These are phyloP conservation scores for Muschampia plurimacula DNA, from an alignment of 2,888 invertebrate genomes.

Conservation along the genomic window DNA sequence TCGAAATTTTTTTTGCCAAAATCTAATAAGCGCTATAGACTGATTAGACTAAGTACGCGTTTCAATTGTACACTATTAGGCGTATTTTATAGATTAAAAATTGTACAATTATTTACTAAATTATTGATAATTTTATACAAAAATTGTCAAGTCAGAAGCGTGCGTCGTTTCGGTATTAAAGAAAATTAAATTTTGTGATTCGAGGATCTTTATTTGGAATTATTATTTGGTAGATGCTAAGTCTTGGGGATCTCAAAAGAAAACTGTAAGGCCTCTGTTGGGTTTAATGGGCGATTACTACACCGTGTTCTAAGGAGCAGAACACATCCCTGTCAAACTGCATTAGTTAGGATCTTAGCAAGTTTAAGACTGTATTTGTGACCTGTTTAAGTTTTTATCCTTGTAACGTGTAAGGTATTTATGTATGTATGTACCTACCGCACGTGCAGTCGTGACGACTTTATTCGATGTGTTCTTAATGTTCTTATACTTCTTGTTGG, in stretches of 20 bases:
- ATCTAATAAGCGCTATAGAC: conserved; percentile 85
- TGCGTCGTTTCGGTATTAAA: conserved; percentile 66
- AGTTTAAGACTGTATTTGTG: conserved; percentile 86
- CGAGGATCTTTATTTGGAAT: conserved; percentile 69
- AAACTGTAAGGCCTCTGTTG: conserved; percentile 56
- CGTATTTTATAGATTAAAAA: conserved; percentile 80
- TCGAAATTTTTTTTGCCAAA: conserved; percentile 73
- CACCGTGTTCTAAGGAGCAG: conserved; percentile 84
- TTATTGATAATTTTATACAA: conserved; percentile 67
- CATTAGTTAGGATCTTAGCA: conserved; percentile 84
- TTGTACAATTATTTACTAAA: conserved; percentile 82
- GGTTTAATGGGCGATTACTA: conserved; percentile 70
- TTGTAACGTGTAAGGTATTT: conserved; percentile 76
- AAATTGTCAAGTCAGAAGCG: conserved; percentile 69
- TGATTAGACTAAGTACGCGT: conserved; percentile 84
- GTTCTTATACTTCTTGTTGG: conserved; percentile 86
- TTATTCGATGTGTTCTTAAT: conserved; percentile 84
- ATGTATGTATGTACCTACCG: conserved; percentile 36
- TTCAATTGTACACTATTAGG: conserved; percentile 84
- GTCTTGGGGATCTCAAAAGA: conserved; percentile 73
- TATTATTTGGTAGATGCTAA: conserved; percentile 66
- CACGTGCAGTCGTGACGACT: conserved; percentile 52
- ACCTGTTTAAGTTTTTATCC: conserved; percentile 85
- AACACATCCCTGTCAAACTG: conserved; percentile 84
- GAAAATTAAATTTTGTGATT: conserved; percentile 71